phyloP scores from a whole-genome alignment of 53 echinoderm and acorn worm genomes.

The Zoroaster sp. region DNA sequence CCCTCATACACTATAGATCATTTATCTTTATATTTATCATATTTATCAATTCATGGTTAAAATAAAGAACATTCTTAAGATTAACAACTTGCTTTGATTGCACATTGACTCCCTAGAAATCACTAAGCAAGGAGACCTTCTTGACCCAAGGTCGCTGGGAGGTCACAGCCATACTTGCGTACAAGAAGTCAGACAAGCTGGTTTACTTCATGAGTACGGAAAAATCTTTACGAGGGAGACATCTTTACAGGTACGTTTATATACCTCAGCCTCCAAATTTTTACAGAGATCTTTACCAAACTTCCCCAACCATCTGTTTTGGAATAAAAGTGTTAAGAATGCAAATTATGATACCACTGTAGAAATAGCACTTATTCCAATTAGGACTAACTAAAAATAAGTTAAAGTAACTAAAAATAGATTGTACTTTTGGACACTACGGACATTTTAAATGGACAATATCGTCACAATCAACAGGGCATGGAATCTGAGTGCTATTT shows the following conservation, averaged over 20 bases:
- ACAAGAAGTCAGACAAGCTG: constrained; percentile 25
- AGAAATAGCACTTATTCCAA: no score
- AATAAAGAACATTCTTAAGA: not conserved
- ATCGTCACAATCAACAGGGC: no score
- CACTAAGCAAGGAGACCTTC: constrained; percentile 36
- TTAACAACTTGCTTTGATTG: not conserved
- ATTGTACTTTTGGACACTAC: no score
- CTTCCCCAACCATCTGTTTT: no score
- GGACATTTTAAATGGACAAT: no score
- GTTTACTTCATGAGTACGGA: constrained; percentile 80
- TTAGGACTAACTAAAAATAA: no score
- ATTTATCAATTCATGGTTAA: not conserved
- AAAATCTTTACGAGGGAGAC: constrained; percentile 28
- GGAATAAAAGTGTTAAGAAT: no score
- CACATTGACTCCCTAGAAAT: constrained; percentile 23
- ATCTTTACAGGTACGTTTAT: constrained; percentile 38
- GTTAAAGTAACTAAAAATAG: no score
- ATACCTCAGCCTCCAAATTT: no score
- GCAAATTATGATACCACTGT: no score
- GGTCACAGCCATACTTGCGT: constrained; percentile 72
- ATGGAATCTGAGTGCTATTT: no score
- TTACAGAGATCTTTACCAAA: no score
- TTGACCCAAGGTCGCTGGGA: constrained; percentile 80
- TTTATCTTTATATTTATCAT: not conserved
- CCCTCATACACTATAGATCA: not conserved